Conservation (phyloP, 2,888 invertebrate species). For the Amaurobius ferox region DNA sequence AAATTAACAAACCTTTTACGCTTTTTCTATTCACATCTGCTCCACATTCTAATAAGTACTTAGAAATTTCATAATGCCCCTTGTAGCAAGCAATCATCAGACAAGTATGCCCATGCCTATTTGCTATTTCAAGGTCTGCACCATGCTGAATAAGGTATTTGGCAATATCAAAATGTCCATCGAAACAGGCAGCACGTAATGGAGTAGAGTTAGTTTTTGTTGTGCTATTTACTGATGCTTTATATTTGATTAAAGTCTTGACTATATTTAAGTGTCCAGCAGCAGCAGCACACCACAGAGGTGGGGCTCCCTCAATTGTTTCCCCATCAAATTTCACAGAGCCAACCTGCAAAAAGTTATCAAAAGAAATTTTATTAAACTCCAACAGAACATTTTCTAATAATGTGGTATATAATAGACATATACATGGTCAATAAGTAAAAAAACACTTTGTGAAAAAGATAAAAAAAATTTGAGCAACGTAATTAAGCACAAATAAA, state of each 20-base stretch:
- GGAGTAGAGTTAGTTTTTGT: conserved; percentile 97
- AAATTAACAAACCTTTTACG: conserved; percentile 80
- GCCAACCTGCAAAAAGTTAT: conserved; percentile 75
- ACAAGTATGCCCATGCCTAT: conserved; percentile 96
- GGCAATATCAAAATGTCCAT: conserved; percentile 96
- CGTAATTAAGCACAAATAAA: too few relatives aligned
- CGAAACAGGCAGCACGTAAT: conserved; percentile 95
- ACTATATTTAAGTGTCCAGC: conserved; percentile 94
- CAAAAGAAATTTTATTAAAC: background rate
- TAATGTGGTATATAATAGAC: too few relatives aligned
- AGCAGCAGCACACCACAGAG: conserved; percentile 98
- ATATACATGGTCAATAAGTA: too few relatives aligned
- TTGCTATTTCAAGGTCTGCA: conserved; percentile 97
- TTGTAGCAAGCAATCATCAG: conserved; percentile 99
- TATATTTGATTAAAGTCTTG: conserved; percentile 87
- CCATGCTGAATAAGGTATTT: conserved; percentile 92
- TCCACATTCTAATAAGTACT: conserved; percentile 89
- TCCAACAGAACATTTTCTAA: too few relatives aligned
- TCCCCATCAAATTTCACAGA: conserved; percentile 97
- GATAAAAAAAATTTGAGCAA: too few relatives aligned
- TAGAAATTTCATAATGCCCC: conserved; percentile 93
- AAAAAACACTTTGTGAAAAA: too few relatives aligned
- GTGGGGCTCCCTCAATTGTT: conserved; percentile 96
- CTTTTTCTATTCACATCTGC: conserved; percentile 94
- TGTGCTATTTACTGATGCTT: conserved; percentile 95